These are phyloP conservation scores for Azemiops feae DNA, from an alignment of 2,113 vertebrate genomes.

Conservation along the genomic window DNA sequence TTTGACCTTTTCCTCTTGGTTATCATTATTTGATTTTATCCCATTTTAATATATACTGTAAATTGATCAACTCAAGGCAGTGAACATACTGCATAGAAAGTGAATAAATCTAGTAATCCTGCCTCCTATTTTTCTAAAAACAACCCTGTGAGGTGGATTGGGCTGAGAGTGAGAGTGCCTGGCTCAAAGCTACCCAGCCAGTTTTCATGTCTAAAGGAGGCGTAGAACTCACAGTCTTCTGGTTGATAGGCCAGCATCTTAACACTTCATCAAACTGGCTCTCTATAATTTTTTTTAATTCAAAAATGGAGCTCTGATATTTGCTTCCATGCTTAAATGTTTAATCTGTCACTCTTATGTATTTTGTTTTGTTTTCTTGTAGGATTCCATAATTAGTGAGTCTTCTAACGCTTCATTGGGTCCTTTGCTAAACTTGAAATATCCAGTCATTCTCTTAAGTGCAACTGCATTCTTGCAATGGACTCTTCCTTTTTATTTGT, in stretches of 20 bases:
- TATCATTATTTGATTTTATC: neutral
- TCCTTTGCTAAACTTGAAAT: neutral
- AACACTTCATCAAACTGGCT: neutral
- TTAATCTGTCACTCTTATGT: neutral
- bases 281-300: neutral
- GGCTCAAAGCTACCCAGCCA: neutral
- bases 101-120: neutral
- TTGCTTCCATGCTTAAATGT: neutral
- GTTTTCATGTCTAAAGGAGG: neutral
- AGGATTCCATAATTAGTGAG: neutral
- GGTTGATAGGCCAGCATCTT: neutral
- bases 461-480: neutral
- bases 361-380: neutral
- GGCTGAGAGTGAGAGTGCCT: neutral
- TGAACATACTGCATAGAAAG: neutral
- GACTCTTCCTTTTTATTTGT: neutral
- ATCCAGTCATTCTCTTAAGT: neutral
- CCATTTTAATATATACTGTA: neutral
- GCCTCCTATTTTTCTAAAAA: neutral
- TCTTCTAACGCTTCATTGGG: neutral
- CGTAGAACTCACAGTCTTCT: neutral
- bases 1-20: neutral
- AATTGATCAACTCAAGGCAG: neutral
- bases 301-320: neutral
- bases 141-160: neutral